Evolutionary conservation across 2,888 invertebrate genomes (phyloP), one percentile per base, ranked within the genome.

Genomic region (Fissipunctia ypsillon): DNA sequence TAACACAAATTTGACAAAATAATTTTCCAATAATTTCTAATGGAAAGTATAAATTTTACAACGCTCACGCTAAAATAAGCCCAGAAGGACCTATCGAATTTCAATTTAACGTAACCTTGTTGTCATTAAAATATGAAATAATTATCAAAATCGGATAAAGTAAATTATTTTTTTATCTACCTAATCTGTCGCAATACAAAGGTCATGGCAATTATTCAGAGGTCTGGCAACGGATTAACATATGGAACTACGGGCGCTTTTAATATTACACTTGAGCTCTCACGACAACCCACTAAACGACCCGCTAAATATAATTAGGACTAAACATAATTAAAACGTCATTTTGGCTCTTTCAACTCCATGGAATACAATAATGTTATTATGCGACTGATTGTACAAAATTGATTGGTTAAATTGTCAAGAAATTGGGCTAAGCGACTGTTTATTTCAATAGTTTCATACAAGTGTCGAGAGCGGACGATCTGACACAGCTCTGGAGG

Each of bases 131-230:
- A 79, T 52, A 61, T 76, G 10, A 69, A 74, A 63, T 57, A 80
- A 76, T 79, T 76, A 68, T 48, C 45, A 60, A 82, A 82, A 84
- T 76, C 45, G n/a, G 50, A 54, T 70, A 59, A 57, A 65, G 50
- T 66, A 70, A 69, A 76, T 80, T 69, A 69, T 19, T 71, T 9
- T 73, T 71, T 45, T 73, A 70, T 69, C 41, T 59, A 50, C 67
- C 43, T 73, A 64, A 73, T 66, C 48, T 59, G 52, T 56, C 50
- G 60, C 12, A 52, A 66, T 68, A 60, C 60, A 70, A 70, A 66
- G 72, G 69, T 61, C 72, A 48, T 65, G 56, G 73, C 50, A 80
- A 78, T 80, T 80, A 86, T 84, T 85, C 70, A 86, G 45, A 54
- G 59, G 35, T 35, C 28, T 57, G 71, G 31, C 56, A 69, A 69